phyloP scores from a whole-genome alignment of 1,140 invertebrate species.

The Watersipora subatra region DNA sequence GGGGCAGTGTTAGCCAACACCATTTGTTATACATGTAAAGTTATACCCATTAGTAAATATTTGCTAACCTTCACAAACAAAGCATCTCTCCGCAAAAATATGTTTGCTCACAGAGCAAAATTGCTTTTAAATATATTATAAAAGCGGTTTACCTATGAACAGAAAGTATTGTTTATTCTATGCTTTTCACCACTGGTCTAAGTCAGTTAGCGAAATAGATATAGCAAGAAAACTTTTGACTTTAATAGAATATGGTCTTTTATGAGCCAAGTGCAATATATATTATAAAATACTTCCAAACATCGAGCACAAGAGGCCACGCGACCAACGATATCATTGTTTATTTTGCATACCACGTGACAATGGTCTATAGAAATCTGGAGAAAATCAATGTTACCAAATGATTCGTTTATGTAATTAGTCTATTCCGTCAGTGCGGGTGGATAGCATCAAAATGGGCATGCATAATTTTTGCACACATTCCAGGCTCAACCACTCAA shows the following conservation, averaged over 20 bases:
- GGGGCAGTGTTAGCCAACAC: neutral
- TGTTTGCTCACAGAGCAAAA: no score
- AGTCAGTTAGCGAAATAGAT: no score
- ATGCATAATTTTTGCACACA: neutral
- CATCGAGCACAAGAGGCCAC: neutral
- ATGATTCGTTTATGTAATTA: constrained; percentile 6
- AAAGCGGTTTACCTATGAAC: no score
- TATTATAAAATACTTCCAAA: no score
- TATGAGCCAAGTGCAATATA: no score
- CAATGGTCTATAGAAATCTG: neutral
- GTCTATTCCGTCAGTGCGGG: neutral
- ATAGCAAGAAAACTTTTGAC: no score
- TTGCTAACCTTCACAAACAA: neutral
- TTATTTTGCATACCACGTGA: constrained; percentile 2
- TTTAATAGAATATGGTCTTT: no score
- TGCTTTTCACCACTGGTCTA: no score
- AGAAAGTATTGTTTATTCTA: no score
- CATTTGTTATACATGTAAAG: neutral
- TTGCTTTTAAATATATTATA: no score
- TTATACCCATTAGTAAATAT: neutral
- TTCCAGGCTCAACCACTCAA: no score
- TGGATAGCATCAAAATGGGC: neutral
- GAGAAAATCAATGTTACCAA: constrained; percentile 4
- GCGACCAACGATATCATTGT: neutral
- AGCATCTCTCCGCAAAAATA: neutral